These are phyloP conservation scores for Drosophila tanythrix DNA, from an alignment of 2,888 invertebrate genomes.

Conservation along the genomic window DNA sequence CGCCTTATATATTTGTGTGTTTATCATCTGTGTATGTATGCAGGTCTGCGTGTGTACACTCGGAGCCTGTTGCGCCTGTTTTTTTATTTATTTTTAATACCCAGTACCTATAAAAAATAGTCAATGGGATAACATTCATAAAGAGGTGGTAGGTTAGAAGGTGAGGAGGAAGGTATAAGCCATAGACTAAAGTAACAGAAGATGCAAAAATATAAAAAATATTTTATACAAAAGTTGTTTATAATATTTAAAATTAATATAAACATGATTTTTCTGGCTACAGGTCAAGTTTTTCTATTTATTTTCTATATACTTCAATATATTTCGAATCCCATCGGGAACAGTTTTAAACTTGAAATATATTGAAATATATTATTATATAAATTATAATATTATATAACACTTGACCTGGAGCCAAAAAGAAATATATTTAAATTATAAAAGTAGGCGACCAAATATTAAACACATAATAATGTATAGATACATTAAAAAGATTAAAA, in stretches of 20 bases:
- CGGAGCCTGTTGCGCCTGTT: conserved; percentile 4
- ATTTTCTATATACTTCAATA: neutral
- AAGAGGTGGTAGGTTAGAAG: neutral
- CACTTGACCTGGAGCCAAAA: neutral
- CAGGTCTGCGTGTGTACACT: neutral
- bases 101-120: neutral
- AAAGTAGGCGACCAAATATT: neutral
- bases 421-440: no score
- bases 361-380: neutral
- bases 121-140: neutral
- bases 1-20: neutral
- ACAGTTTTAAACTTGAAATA: neutral
- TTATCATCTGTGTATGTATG: neutral
- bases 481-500: neutral
- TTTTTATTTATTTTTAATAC: conserved; percentile 1
- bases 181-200: neutral
- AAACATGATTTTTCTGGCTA: neutral
- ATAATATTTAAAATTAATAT: neutral
- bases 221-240: neutral
- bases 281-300: neutral
- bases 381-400: neutral
- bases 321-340: neutral
- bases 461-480: neutral
- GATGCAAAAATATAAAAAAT: neutral
- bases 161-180: neutral